Evolutionary conservation across 2,797 vertebrate genomes (phyloP), one percentile per base, ranked within the genome.

Genomic region (Poecilia picta): DNA sequence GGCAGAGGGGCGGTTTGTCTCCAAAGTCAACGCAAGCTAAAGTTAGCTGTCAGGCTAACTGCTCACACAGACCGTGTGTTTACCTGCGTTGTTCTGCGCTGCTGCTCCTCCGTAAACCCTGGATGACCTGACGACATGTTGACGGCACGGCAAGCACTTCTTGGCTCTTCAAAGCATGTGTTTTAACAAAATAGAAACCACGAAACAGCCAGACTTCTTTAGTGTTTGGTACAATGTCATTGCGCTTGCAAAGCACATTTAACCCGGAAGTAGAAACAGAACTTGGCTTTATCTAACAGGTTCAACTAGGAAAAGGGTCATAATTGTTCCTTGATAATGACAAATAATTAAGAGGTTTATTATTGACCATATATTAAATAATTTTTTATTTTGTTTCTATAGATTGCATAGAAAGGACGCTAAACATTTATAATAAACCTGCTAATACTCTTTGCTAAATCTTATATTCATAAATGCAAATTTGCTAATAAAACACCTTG

Each of bases 81-180:
- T 87, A 94, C 94, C 92, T 89, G 83, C 10, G 76, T 43, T 51
- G 5, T n/a, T 33, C 8, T 31, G 4, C 16, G 75, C 79, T 85
- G 89, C 73, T 11, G 81, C 8, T 93, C 87, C 75, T 89, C 90
- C 8, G 87, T 25, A 13, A 89, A 92, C n/a, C 59, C 84, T 3
- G 92, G 57, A 4, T 80, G 74, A 41, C 83, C 36, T n/a, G 93
- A 87, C 1, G 95, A 92, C 95, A 96, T 96, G 55, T 78, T 82
- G 72, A 68, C 79, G 28, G 28, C 15, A n/a, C 76, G 13, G 36
- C 41, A 43, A 23, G 45, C 7, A 20, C 8, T 72, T n/a, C 41
- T 7, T 13, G 72, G 77, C 11, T 5, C 4, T 68, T 90, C 31
- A 92, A 73, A 80, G 16, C 78, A 85, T 85, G 33, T 28, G 43